These are phyloP conservation scores for Colletes gigas DNA, from an alignment of 1,140 invertebrate species.

Conservation along the genomic window DNA sequence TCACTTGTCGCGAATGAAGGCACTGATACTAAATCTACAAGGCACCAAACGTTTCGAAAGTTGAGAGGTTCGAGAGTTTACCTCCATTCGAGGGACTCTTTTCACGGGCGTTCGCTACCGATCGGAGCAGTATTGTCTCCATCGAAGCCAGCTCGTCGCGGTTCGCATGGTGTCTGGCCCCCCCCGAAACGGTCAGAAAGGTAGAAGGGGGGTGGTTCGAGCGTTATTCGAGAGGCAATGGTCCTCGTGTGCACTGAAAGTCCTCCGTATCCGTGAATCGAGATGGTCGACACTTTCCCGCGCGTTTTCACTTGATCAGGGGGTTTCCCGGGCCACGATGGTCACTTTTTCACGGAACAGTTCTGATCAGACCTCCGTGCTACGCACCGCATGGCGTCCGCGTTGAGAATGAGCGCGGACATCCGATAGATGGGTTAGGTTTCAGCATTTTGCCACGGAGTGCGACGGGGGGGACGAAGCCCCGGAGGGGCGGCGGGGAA, in stretches of 20 bases:
- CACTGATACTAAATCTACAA: constrained; percentile 10
- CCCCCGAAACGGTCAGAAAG: no score
- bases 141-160: background rate
- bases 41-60: no score
- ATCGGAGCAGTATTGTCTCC: background rate
- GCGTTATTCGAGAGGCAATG: no score
- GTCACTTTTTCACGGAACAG: constrained; percentile 29
- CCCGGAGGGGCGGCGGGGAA: constrained; percentile 12
- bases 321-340: background rate
- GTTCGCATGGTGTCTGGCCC: constrained; percentile 4
- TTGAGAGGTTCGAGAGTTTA: no score
- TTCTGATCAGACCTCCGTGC: constrained; percentile 62
- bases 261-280: no score
- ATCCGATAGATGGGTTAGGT: constrained; percentile 78
- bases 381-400: constrained; percentile 79
- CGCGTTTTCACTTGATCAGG: no score
- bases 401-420: constrained; percentile 78
- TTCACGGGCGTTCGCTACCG: background rate
- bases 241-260: no score
- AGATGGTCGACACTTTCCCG: no score
- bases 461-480: constrained; percentile 45
- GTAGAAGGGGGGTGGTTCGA: no score
- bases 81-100: background rate
- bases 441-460: constrained; percentile 66
- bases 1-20: constrained; percentile 22